phyloP scores from a whole-genome alignment of 2,113 vertebrate genomes.

The Agapornis roseicollis region DNA sequence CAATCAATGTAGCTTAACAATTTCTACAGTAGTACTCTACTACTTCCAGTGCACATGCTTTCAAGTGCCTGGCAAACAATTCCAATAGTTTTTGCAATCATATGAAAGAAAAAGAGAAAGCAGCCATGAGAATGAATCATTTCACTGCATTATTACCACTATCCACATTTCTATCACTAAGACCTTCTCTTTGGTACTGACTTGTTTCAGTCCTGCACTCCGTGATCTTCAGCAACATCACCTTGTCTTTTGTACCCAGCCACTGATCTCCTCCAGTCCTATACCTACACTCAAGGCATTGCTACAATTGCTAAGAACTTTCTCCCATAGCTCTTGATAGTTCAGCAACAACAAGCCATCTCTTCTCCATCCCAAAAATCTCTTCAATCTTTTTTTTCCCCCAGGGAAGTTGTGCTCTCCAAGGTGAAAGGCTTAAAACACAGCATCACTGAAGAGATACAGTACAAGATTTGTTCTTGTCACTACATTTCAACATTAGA shows the following conservation, averaged over 20 bases:
- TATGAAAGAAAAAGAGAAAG: not conserved
- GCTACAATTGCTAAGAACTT: not conserved
- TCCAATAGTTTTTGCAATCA: not conserved
- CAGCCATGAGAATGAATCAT: not conserved
- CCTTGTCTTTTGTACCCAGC: too few relatives aligned
- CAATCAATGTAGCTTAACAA: not conserved
- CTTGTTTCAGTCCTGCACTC: not conserved
- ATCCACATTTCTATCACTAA: not conserved
- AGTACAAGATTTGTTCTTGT: not conserved
- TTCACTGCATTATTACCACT: not conserved
- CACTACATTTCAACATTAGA: not conserved
- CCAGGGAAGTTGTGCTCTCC: not conserved
- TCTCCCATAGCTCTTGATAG: not conserved
- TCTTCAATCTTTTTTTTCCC: not conserved
- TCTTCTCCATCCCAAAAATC: not conserved
- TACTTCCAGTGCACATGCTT: accelerated
- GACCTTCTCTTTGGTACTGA: not conserved
- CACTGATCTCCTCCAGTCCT: not conserved
- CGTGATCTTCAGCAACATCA: too few relatives aligned
- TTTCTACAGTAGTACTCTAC: not conserved
- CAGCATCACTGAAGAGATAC: not conserved
- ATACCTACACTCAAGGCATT: not conserved
- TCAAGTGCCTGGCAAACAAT: not conserved
- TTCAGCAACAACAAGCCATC: not conserved
- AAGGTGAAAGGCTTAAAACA: not conserved